Evolutionary conservation across 2,888 invertebrate genomes (phyloP), one percentile per base, ranked within the genome.

Genomic region (Drosophila neoperkinsi): DNA sequence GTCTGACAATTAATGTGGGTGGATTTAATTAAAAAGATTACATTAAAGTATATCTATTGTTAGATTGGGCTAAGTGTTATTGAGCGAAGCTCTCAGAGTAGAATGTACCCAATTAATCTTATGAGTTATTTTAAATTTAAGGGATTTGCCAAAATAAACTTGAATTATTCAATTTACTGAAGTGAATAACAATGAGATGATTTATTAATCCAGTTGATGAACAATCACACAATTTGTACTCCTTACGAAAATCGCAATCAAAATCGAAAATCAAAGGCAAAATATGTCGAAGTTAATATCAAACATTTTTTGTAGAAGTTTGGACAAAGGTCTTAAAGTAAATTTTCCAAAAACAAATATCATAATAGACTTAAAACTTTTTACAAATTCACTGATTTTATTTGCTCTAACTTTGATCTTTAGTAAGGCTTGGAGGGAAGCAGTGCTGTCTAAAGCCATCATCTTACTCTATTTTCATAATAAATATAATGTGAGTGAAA

Each of bases 11-110:
- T 63, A 51, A 51, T 61, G 62, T 61, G 21, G 11, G 46, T 21
- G 10, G n/a, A 30, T 67, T 77, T 63, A 66, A 71, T 76, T 60
- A 59, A 59, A 46, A 31, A 38, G 55, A 60, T 71, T 59, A 53
- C 57, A 33, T 25, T 31, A 13, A 66, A 53, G 33, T 49, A 30
- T 18, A 49, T 33, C 9, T 50, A n/a, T 21, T 63, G 30, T 49
- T 25, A 41, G 38, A 38, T 30, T 13, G 9, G 38, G n/a, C 7
- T 28, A 18, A 50, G 50, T 50, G 28, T 30, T 18, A 50, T 50
- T 50, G 18, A 16, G 28, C 50, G 11, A 50, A 28, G 50, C 18
- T 50, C 18, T 25, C 30, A 30, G 3, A 18, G 16, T 18, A 50
- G 1, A 18, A 30, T 2, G 9, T 16, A 13, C 9, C 10, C 50